Base-by-base conservation (phyloP, 2,888 invertebrate species). In the Oligia latruncula region DNA sequence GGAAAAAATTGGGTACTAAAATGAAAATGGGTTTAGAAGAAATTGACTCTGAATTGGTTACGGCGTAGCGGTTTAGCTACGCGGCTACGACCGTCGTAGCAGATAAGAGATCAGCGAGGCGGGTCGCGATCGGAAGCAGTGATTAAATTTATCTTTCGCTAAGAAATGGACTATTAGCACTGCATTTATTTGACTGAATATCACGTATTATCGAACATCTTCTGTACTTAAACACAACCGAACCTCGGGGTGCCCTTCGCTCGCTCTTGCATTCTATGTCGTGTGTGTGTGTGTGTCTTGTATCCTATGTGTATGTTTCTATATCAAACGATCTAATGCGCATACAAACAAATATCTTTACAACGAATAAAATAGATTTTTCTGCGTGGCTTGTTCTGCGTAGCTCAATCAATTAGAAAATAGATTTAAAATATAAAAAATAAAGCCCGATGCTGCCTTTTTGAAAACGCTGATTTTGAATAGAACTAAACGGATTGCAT, bases 81-180 rank as follows among this genome's bases (percentile, higher is more conserved):
- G 46, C 43, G 71, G 71, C 66, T 80, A 68, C 80, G 72, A 75
- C 20, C 6, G 20, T n/a, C 62, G 80, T 82, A 80, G 74, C 68
- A 70, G 80, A 73, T 80, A 74, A 67, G 52, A 73, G 62, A 67
- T 64, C 68, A 17, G 64, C 64, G 80, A 23, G 79, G 35, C 23
- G n/a, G 49, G 62, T 73, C 40, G 49, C 58, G 80, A 64, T 68
- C n/a, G 55, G 15, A 20, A 52, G 35, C 49, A 13, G 49, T n/a
- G 80, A 73, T 82, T 64, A 82, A 43, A 40, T 79, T 71, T 72
- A 64, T 84, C 81, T 58, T 73, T 23, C 4, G 49, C 35, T 80
- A 46, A 58, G 52, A 52, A 80, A 80, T 60, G 58, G 58, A 35
- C 73, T 84, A 84, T 80, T 74, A 80, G 29, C 40, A 35, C 43